Evolutionary conservation across 2,888 invertebrate genomes (phyloP), one percentile per base, ranked within the genome.

Genomic region (Drosophila mulleri): DNA sequence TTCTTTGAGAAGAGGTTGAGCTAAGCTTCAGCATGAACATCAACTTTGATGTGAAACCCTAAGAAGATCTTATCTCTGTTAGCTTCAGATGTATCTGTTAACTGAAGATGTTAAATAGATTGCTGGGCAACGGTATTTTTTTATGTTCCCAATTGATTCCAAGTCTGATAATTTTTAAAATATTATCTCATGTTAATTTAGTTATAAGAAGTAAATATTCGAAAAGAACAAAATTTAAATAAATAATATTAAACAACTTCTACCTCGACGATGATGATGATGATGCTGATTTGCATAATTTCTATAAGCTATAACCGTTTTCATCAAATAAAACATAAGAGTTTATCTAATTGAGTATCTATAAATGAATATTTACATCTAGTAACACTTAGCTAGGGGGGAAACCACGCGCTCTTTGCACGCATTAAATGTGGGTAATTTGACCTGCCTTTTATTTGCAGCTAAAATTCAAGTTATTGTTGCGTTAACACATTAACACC

Each of bases 401-500:
- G n/a, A n/a, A n/a, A 29, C 26, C 29, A 5, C 29, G 26, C 26
- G n/a, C 26, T n/a, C n/a, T 48, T n/a, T n/a, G 26, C 47, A 26
- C 23, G 45, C 45, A 3, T 14, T 16, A 16, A 47, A 35, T 52
- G 35, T 1, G 2, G 9, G 35, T 9, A 20, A 45, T 35, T n/a
- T 35, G 18, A 45, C 3, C 8, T 35, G 29, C 32, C n/a, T n/a
- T n/a, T 32, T 32, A 32, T 18, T 3, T 12, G 32, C 14, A 5
- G 20, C 2, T 9, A 20, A 32, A 16, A 3, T 9, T 16, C 6
- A 23, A 39, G 23, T 37, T 53, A 35, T 37, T 20, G 35, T 45
- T 23, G n/a, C 23, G n/a, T 37, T 58, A 35, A n/a, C 45, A 16
- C 32, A 42, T 58, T 58, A 35, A 35, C 58, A 42, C 37, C 23